A percentile compares a stretch with the other conserved stretches of the same genome.
Evolutionary conservation across 2,113 vertebrate genomes (phyloP).

Genomic region (Sorex araneus): DNA sequence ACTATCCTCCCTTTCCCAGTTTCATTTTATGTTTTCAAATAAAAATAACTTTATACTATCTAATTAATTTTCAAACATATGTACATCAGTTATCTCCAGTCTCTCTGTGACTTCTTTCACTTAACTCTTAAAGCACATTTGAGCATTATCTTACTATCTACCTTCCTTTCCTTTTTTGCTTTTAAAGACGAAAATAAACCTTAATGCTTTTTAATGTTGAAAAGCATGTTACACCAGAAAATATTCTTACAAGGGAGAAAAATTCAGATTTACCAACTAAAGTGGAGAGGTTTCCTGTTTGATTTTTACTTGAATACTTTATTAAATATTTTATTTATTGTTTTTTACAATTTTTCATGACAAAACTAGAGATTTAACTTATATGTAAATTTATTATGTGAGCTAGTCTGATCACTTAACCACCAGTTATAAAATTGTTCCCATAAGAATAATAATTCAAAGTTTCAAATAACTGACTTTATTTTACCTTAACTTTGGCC

Average conservation of each 20-base stretch:
- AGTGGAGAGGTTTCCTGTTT: background rate
- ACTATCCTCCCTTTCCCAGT: background rate
- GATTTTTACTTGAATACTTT: background rate
- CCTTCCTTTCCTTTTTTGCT: background rate
- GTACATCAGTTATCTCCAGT: background rate
- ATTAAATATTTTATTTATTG: too few species aligned
- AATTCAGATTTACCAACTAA: background rate
- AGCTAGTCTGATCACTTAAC: background rate
- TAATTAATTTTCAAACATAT: too few species aligned
- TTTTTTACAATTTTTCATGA: conserved; percentile 5
- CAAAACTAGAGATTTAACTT: conserved; percentile 6
- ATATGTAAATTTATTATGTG: background rate
- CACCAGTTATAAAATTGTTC: background rate
- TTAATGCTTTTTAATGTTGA: background rate
- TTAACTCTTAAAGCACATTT: background rate
- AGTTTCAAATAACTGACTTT: background rate
- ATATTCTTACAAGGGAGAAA: background rate
- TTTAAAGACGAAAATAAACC: background rate
- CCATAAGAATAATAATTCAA: background rate
- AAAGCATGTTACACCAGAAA: too few species aligned
- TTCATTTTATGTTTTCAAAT: background rate
- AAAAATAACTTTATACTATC: background rate
- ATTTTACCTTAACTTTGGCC: too few species aligned
- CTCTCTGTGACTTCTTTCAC: too few species aligned
- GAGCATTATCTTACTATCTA: background rate